These are phyloP conservation scores for Himalopsyche kuldschensis DNA, from an alignment of 2,888 invertebrate genomes.

Conservation along the genomic window DNA sequence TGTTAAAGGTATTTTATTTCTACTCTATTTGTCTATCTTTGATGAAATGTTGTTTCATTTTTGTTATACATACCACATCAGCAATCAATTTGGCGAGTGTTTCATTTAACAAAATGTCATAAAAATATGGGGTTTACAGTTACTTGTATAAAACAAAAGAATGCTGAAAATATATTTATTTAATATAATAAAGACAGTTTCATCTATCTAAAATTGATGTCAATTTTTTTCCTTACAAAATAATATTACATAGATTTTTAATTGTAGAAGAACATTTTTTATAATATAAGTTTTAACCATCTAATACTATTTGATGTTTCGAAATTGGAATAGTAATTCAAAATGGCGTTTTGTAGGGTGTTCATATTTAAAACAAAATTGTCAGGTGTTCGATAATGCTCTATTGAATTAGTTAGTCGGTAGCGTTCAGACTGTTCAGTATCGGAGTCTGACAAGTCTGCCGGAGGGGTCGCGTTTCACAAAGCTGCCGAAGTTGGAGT, in stretches of 20 bases:
- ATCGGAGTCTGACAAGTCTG: neutral
- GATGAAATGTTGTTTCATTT: no score
- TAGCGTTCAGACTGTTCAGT: neutral
- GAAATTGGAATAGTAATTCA: neutral
- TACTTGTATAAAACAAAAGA: no score
- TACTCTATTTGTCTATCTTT: no score
- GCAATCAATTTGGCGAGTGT: no score
- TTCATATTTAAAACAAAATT: neutral
- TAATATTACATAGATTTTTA: neutral
- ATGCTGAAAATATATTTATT: no score
- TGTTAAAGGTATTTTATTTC: no score
- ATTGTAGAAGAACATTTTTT: neutral
- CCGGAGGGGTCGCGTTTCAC: slow-evolving; percentile 45
- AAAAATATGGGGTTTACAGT: no score
- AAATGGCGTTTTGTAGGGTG: neutral
- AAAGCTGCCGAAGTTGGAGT: slow-evolving; percentile 51
- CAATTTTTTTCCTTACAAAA: neutral
- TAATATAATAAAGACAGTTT: neutral
- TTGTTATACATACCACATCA: no score
- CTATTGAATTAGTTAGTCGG: neutral
- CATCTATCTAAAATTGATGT: neutral
- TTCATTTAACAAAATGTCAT: no score
- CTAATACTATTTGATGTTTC: neutral
- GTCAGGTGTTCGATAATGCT: neutral
- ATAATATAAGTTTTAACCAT: neutral